Evolutionary conservation across 2,113 vertebrate genomes (phyloP), one percentile per base, ranked within the genome.

Genomic region (Oncorhynchus mykiss): DNA sequence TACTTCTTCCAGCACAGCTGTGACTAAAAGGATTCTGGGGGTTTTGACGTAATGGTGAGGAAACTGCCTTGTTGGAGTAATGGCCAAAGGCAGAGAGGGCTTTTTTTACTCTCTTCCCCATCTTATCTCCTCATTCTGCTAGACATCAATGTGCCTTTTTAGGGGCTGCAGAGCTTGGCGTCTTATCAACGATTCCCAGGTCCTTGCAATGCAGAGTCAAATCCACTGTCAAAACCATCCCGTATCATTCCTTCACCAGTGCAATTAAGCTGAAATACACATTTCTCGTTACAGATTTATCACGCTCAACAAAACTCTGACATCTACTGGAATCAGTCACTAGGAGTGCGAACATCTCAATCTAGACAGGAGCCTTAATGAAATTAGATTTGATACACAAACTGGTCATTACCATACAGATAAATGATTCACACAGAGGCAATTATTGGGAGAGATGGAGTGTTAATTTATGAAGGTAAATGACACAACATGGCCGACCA

Each of bases 11-110:
- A 87, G 85, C 83, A 82, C 85, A 74, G 77, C 89, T 90, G 92
- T 91, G 87, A 91, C 91, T 91, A 93, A 93, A 88, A 75, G 90
- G 91, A 93, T 92, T 91, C 78, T 80, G 77, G 78, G 82, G 80
- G 39, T 82, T 86, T 88, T 87, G 69, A 91, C 85, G 76, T 88
- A 85, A 88, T 80, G 84, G 81, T 60, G 73, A 80, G 84, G 84
- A 87, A 90, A 84, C 75, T 72, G 81, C 82, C 79, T 86, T 8
- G 22, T 77, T 78, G 79, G 76, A 86, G 73, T 78, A 83, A 88
- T 81, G 88, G 88, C 86, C 84, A 88, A 81, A 82, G 78, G 81
- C 64, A 83, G 72, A 76, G 51, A 54, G 81, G 39, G 70, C 31
- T 74, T 75, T 73, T 73, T 81, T 45, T 34, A 34, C 66, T 71